phyloP scores from a whole-genome alignment of 2,797 vertebrate genomes.

The Tapirus indicus region DNA sequence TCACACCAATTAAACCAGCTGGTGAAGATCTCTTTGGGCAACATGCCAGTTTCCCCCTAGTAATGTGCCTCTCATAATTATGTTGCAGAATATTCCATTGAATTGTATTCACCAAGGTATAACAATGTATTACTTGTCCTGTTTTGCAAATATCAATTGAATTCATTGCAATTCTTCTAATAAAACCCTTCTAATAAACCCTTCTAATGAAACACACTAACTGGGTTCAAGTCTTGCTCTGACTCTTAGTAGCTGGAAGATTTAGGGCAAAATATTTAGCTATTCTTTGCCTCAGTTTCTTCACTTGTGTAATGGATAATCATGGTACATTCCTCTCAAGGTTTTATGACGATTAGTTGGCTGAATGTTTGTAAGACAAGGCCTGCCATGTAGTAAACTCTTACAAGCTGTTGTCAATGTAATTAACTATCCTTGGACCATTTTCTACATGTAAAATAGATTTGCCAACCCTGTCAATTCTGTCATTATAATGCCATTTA shows the following conservation, averaged over 20 bases:
- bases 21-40: not conserved
- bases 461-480: not conserved
- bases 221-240: not conserved
- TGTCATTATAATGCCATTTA: not conserved
- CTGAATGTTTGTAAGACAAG: not conserved
- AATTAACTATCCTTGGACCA: not conserved
- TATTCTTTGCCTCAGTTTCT: slow-evolving; percentile 27
- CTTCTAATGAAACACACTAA: not conserved
- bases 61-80: not conserved
- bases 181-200: not conserved
- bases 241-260: not conserved
- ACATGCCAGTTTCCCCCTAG: not conserved
- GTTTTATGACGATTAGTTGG: not conserved
- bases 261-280: not conserved
- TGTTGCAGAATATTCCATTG: not conserved
- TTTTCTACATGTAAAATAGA: not conserved
- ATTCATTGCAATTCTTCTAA: not conserved
- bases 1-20: not conserved
- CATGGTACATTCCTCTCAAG: not conserved
- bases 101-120: not conserved
- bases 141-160: not conserved
- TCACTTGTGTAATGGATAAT: not conserved
- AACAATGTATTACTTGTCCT: not conserved
- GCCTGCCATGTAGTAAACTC: not conserved
- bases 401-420: not conserved